phyloP scores from a whole-genome alignment of 2,888 invertebrate genomes.

The Drosophila austrosaltans region DNA sequence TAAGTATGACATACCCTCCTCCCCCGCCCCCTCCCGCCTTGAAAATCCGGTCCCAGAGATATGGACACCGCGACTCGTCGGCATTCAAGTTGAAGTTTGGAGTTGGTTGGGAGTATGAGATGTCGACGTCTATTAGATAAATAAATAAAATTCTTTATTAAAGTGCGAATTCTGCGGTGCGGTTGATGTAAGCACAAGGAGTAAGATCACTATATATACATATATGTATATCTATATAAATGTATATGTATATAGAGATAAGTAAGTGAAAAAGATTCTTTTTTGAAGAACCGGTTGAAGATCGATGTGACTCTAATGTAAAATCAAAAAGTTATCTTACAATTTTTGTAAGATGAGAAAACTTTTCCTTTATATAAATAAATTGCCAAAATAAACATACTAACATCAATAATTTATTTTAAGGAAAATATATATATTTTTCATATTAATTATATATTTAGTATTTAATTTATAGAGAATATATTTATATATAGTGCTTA shows the following conservation, averaged over 20 bases:
- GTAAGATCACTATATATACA: background rate
- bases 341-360: background rate
- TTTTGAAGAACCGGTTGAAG: background rate
- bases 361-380: too few relatives aligned
- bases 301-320: background rate
- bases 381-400: too few relatives aligned
- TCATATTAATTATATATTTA: too few relatives aligned
- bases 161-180: conserved; percentile 73
- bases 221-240: background rate
- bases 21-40: background rate
- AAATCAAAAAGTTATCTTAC: background rate
- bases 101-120: background rate
- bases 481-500: too few relatives aligned
- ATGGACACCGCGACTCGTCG: conserved; percentile 5
- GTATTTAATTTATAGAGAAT: too few relatives aligned
- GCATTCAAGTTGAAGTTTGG: background rate
- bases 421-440: too few relatives aligned
- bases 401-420: too few relatives aligned
- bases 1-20: conserved; percentile 67
- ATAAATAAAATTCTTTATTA: conserved; percentile 74
- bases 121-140: conserved; percentile 68
- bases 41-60: background rate
- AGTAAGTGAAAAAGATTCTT: background rate
- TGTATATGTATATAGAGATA: background rate
- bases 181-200: conserved; percentile 44